Evolutionary conservation across 2,888 invertebrate genomes (phyloP).

Genomic region (Antheraea yamamai): DNA sequence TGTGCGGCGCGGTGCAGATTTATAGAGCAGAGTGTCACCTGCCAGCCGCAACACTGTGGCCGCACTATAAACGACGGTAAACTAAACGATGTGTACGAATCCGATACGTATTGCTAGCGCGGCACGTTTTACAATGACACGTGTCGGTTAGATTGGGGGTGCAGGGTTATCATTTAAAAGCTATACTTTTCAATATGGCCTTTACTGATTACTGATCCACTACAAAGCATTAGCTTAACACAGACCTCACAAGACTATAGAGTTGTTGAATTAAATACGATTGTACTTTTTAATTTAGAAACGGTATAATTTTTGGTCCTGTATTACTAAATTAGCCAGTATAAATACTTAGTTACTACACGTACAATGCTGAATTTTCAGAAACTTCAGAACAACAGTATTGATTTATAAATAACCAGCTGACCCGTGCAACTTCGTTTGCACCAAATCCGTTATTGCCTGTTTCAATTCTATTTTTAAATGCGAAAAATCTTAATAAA

Average conservation of each 20-base stretch:
- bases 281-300: neutral
- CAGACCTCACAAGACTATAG: neutral
- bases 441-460: too few species aligned
- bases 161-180: constrained; percentile 2
- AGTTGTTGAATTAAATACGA: neutral
- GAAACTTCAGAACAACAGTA: neutral
- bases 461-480: too few species aligned
- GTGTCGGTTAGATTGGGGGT: constrained; percentile 17
- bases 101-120: constrained; percentile 35
- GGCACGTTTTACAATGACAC: constrained; percentile 39
- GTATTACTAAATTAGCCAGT: neutral
- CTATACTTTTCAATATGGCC: neutral
- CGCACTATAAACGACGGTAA: constrained; percentile 50
- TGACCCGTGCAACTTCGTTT: too few species aligned
- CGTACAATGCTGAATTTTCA: neutral
- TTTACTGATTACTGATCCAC: neutral
- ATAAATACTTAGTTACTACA: neutral
- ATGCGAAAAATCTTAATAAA: too few species aligned
- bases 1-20: constrained; percentile 59
- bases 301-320: neutral
- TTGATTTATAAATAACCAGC: too few species aligned
- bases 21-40: constrained; percentile 73
- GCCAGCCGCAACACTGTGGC: constrained; percentile 67
- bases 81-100: constrained; percentile 35
- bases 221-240: neutral